phyloP scores from a whole-genome alignment of 2,888 invertebrate genomes.

The Polydrusus pterygomalis region DNA sequence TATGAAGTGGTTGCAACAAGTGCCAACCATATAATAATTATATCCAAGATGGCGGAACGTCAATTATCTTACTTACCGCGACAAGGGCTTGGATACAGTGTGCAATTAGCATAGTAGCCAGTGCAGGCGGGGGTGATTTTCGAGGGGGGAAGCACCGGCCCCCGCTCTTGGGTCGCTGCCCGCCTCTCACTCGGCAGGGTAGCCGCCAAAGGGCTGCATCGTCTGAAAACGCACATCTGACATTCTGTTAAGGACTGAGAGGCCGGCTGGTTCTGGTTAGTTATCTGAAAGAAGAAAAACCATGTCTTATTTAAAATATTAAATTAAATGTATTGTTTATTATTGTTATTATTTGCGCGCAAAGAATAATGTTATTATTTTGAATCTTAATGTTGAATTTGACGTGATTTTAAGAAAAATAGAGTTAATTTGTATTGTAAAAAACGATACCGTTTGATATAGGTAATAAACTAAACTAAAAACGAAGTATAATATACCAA shows the following conservation, averaged over 20 bases:
- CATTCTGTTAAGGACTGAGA: slow-evolving; percentile 10
- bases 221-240: slow-evolving; percentile 14
- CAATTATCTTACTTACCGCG: slow-evolving; percentile 77
- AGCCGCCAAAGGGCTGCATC: slow-evolving; percentile 38
- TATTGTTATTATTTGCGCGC: too few relatives aligned
- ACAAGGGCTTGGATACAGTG: slow-evolving; percentile 82
- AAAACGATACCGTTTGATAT: too few relatives aligned
- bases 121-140: slow-evolving; percentile 77
- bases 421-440: too few relatives aligned
- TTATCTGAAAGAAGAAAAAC: slow-evolving; percentile 33
- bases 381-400: too few relatives aligned
- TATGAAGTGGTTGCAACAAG: too few relatives aligned
- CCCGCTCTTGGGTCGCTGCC: slow-evolving; percentile 44
- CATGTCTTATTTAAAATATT: too few relatives aligned
- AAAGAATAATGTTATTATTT: too few relatives aligned
- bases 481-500: too few relatives aligned
- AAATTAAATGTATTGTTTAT: too few relatives aligned
- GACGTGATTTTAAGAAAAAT: too few relatives aligned
- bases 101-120: slow-evolving; percentile 88
- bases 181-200: slow-evolving; percentile 39
- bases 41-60: neutral
- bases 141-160: slow-evolving; percentile 63
- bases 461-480: too few relatives aligned
- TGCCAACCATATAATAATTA: too few relatives aligned
- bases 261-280: neutral